Base-by-base conservation (phyloP, 1,140 invertebrate genomes). In the Drosophila tropicalis region DNA sequence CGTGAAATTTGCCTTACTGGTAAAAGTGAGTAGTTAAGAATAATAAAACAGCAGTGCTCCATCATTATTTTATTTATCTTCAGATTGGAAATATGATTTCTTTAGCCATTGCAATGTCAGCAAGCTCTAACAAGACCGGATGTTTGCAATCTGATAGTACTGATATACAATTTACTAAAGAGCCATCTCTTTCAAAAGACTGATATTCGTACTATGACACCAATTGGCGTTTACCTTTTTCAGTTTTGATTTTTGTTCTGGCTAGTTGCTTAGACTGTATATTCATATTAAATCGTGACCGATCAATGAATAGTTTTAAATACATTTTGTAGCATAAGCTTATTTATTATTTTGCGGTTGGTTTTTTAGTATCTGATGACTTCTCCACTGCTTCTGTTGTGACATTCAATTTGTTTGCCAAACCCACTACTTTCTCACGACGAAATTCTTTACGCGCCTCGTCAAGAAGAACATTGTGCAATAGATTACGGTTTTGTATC, bases 391-490 rank as follows among this genome's bases (percentile, higher is more conserved):
- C 51, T 29, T 63, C 41, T 13, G 69, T 58, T 47, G 65, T 68
- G 2, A 47, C 13, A n/a, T 57, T 69, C 25, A 76, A 47, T 66
- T 76, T 76, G 5, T 78, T 67, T 0, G 73, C 87, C 56, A 91
- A 57, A 19, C 72, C 77, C 0, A 84, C 76, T 4, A 90, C 44
- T 36, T 91, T 89, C 36, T 91, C 81, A 32, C 91, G 89, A 32
- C 78, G 68, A 71, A 95, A 96, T 70, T 95, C 95, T 87, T 94
- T 94, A 87, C 94, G 95, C n/a, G 95, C 95, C 79, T 95, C 95
- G 85, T 96, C 95, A 62, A 96, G 90, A 6, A 96, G 80, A 19
- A 96, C 93, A 92, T 96, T 96, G 81, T 96, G 95, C 64, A 96
- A 93, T n/a, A 95, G 91, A 89, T 93, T 93, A 74, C 93, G 93